Evolutionary conservation across 2,888 invertebrate species (phyloP), one percentile per base, ranked within the genome.

Genomic region (Aphrophora alni): DNA sequence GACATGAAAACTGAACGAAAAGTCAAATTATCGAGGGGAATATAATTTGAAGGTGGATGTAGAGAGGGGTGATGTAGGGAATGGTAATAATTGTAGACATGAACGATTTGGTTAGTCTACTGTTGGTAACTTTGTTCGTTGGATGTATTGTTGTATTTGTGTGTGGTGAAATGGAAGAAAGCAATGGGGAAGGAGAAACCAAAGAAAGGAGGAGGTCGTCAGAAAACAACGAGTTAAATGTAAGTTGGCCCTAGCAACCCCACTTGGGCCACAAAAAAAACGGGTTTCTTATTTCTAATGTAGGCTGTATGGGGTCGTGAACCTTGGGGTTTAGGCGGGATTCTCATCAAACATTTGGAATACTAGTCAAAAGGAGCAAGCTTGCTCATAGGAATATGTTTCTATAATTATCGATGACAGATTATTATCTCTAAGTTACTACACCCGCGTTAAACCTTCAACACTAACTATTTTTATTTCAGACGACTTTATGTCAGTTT

Each of bases 21-120:
- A 81, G 78, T 78, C 81, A 81, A 81, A 81, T 81, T 81, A 81
- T 81, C 78, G 81, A 81, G 81, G 81, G 81, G 81, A 81, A 81
- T 81, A 81, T 81, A 81, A 81, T 81, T 81, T 81, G 81, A 81
- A 78, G 77, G 71, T 44, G 72, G 69, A 27, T 70, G 80, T 80
- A 80, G 80, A 59, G 59, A 74, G 77, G 80, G 80, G 80, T 77
- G 72, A 77, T 68, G 80, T 59, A 79, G 78, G 74, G 78, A 79
- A 79, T 79, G 38, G 68, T 59, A 79, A 79, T 79, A 79, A 79
- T 79, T 79, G 78, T 68, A 74, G 78, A 33, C 74, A 68, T 69
- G 73, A 74, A 73, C 74, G 73, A 68, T 68, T 74, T 33, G 78
- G 78, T 74, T 74, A 79, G 78, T 79, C 78, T 78, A 21, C 59